phyloP scores from a whole-genome alignment of 2,888 invertebrate species.

The Drosophila koepferae region DNA sequence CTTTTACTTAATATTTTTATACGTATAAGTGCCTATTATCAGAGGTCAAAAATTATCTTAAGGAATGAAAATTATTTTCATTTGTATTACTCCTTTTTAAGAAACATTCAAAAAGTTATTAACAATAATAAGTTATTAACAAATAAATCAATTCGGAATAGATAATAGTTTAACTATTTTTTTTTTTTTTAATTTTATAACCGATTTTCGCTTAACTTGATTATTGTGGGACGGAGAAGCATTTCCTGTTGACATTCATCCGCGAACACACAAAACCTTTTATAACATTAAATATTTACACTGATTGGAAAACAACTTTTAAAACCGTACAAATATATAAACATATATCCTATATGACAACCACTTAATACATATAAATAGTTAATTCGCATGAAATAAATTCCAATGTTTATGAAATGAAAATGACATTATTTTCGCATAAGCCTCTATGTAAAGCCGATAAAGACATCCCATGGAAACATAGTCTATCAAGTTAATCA shows the following conservation, averaged over 20 bases:
- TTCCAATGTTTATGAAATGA: conserved; percentile 13
- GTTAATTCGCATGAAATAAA: conserved; percentile 2
- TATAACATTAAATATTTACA: conserved; percentile 15
- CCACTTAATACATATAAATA: background rate
- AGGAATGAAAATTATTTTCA: no score
- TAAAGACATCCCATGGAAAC: conserved; percentile 48
- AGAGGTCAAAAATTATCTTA: no score
- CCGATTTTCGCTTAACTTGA: background rate
- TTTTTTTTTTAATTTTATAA: background rate
- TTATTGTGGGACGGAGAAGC: background rate
- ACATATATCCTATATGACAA: background rate
- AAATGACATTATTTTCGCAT: conserved; percentile 18
- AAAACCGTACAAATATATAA: background rate
- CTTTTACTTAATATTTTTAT: no score
- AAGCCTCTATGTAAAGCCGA: conserved; percentile 35
- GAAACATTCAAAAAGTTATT: background rate
- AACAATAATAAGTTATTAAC: background rate
- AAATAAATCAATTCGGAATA: no score
- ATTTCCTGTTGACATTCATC: background rate
- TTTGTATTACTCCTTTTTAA: no score
- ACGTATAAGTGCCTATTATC: no score
- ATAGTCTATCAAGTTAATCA: conserved; percentile 57
- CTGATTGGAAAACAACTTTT: background rate
- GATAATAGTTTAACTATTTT: background rate
- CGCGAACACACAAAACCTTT: conserved; percentile 15